These are phyloP conservation scores for Todus mexicanus DNA, from an alignment of 2,797 vertebrate species.

Conservation along the genomic window DNA sequence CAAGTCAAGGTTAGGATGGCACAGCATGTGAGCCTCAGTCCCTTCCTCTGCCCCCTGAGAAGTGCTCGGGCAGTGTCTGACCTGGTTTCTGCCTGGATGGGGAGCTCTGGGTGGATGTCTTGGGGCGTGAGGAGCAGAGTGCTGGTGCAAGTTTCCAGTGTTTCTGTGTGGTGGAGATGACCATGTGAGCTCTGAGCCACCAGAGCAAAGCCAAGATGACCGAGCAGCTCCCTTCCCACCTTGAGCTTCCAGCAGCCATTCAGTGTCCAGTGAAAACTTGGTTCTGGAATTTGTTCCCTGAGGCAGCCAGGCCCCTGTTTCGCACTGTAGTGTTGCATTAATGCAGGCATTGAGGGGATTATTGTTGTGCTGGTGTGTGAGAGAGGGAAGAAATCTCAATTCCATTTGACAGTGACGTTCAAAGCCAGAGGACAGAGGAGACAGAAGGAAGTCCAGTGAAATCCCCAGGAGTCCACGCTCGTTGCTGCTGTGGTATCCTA, in stretches of 20 bases:
- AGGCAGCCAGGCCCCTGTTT: background rate
- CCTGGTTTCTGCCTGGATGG: background rate
- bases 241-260: background rate
- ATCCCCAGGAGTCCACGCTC: background rate
- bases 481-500: background rate
- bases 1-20: background rate
- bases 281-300: background rate
- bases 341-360: background rate
- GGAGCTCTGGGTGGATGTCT: background rate
- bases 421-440: background rate
- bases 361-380: background rate
- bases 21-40: background rate
- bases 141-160: background rate
- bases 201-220: background rate
- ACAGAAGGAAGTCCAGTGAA: background rate
- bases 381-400: background rate
- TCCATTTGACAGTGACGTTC: background rate
- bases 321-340: background rate
- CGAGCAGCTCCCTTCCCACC: background rate
- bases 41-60: background rate
- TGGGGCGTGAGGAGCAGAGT: accelerated
- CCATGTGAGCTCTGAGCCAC: background rate
- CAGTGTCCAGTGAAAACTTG: background rate
- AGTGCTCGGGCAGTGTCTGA: background rate
- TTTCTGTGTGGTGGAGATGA: background rate